phyloP scores from a whole-genome alignment of 1,140 invertebrate species.

The Drosophila ercepeae region DNA sequence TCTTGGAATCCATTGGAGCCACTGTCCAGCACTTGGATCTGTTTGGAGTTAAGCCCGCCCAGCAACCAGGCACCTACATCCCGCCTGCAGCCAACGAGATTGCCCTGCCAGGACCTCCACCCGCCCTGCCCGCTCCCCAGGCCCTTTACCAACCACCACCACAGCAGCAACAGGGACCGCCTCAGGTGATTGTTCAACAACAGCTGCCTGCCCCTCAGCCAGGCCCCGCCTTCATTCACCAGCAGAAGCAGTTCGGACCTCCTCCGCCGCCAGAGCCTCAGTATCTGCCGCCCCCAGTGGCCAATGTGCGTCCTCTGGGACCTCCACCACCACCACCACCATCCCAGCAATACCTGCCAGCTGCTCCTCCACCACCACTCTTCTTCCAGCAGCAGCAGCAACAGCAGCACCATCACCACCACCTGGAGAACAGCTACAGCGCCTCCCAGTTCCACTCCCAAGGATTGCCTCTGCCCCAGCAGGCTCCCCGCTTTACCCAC shows the following conservation, averaged over 20 bases:
- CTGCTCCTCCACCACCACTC: conserved; percentile 14
- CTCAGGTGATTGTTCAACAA: conserved; percentile 57
- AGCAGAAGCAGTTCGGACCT: conserved; percentile 50
- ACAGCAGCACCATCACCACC: conserved; percentile 47
- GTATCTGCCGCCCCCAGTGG: conserved; percentile 35
- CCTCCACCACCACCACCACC: conserved; percentile 42
- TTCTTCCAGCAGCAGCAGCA: conserved; percentile 43
- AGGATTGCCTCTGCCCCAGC: conserved; percentile 62
- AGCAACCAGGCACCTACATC: conserved; percentile 85
- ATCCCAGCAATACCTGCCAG: conserved; percentile 53
- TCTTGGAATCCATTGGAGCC: conserved; percentile 87
- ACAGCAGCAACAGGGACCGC: conserved; percentile 26
- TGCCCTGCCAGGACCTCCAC: conserved; percentile 55
- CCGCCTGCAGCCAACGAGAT: conserved; percentile 87
- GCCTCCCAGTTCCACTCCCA: conserved; percentile 67
- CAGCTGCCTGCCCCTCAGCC: conserved; percentile 67
- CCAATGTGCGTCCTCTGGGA: conserved; percentile 26
- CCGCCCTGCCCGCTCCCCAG: conserved; percentile 28
- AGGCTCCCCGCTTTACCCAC: conserved; percentile 64
- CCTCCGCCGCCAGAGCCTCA: conserved; percentile 36
- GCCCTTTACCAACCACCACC: conserved; percentile 52
- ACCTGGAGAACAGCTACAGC: conserved; percentile 59
- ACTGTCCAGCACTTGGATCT: conserved; percentile 85
- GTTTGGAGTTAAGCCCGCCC: conserved; percentile 73
- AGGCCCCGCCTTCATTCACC: conserved; percentile 52